A percentile compares a stretch with the other conserved stretches of the same genome.
Evolutionary conservation across 2,888 invertebrate genomes (phyloP).

Genomic region (Standfussiana lucernea): DNA sequence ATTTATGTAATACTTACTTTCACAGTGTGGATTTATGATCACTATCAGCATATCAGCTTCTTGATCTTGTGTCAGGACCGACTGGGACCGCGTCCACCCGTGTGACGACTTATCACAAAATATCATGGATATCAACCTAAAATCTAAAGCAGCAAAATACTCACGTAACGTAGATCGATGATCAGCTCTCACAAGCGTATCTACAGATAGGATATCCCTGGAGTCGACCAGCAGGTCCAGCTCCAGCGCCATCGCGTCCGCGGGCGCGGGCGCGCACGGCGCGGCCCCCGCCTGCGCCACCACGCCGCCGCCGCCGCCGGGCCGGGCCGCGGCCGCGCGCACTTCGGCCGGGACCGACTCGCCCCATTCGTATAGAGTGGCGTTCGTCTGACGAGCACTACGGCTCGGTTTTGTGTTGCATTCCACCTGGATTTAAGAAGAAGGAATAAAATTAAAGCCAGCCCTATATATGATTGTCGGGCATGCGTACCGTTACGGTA

Average conservation of each 20-base stretch:
- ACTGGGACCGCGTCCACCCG: not conserved
- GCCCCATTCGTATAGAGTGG: constrained; percentile 69
- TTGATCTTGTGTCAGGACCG: too few relatives aligned
- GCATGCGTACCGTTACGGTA: too few relatives aligned
- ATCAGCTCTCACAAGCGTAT: constrained; percentile 92
- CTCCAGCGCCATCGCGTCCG: constrained; percentile 79
- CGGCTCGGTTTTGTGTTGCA: constrained; percentile 74
- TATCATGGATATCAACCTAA: too few relatives aligned
- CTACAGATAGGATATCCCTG: constrained; percentile 90
- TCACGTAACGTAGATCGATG: constrained; percentile 81
- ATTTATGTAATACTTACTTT: too few relatives aligned
- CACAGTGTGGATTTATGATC: not conserved
- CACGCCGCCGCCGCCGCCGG: constrained; percentile 66
- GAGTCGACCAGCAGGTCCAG: constrained; percentile 86
- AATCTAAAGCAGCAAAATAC: not conserved
- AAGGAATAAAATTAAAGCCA: not conserved
- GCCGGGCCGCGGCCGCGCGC: constrained; percentile 69
- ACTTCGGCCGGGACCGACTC: constrained; percentile 71
- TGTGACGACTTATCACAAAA: not conserved
- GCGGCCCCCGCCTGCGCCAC: constrained; percentile 76
- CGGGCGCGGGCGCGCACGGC: constrained; percentile 69
- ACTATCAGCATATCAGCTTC: not conserved
- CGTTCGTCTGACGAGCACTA: constrained; percentile 78
- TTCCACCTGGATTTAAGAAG: constrained; percentile 68
- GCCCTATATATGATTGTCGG: too few relatives aligned